phyloP scores from a whole-genome alignment of 2,113 vertebrate species.

The Pedionomus torquatus region DNA sequence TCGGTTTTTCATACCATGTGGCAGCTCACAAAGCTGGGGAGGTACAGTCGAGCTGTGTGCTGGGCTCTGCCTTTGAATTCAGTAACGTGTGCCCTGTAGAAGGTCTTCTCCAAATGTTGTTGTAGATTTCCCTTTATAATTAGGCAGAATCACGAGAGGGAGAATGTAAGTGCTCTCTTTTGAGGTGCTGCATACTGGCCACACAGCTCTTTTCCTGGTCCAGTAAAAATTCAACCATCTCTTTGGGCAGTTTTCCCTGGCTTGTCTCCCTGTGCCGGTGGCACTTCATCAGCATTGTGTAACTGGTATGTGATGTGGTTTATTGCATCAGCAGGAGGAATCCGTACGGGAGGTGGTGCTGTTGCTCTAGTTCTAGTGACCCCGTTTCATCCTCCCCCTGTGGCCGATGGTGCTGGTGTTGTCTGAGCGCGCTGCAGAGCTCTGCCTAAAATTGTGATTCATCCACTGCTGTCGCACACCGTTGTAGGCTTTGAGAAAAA shows the following conservation, averaged over 20 bases:
- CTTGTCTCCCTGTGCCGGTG: background rate
- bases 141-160: background rate
- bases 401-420: background rate
- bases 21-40: background rate
- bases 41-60: background rate
- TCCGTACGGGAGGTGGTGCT: conserved; percentile 49
- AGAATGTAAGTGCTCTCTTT: background rate
- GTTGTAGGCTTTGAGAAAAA: background rate
- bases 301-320: background rate
- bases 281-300: conserved; percentile 4
- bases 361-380: conserved; percentile 27
- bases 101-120: background rate
- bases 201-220: background rate
- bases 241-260: background rate
- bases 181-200: background rate
- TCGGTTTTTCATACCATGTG: rapidly evolving
- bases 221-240: background rate
- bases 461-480: background rate
- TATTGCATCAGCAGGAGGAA: background rate
- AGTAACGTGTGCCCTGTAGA: background rate
- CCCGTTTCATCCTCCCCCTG: background rate
- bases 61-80: background rate
- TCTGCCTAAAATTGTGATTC: conserved; percentile 14
- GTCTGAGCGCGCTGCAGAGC: background rate
- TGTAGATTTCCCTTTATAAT: background rate